phyloP scores from a whole-genome alignment of 2,113 vertebrate genomes.

The Arvicanthis niloticus region DNA sequence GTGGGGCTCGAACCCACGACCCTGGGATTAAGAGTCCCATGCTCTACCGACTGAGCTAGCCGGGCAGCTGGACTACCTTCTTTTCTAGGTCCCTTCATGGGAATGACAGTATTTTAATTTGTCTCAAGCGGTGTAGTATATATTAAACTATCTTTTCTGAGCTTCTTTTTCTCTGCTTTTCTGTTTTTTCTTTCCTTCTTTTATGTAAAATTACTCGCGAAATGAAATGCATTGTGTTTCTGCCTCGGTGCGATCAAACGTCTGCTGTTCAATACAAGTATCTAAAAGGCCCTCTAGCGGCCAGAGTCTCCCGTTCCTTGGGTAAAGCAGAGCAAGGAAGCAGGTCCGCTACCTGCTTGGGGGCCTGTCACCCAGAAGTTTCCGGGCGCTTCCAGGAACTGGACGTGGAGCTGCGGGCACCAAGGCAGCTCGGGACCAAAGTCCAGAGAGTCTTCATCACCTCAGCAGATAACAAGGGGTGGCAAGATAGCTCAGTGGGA shows the following conservation, averaged over 20 bases:
- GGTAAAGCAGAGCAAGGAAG: not conserved
- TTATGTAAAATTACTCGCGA: not conserved
- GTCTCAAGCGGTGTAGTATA: rapidly evolving
- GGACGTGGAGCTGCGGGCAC: too few species aligned
- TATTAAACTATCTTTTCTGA: rapidly evolving
- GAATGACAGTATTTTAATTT: rapidly evolving
- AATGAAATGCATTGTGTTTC: not conserved
- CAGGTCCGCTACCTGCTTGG: not conserved
- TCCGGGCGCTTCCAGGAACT: not conserved
- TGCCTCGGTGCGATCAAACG: not conserved
- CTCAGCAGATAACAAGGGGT: not conserved
- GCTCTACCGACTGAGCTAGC: conserved; percentile 86
- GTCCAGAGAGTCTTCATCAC: not conserved
- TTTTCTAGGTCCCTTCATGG: not conserved
- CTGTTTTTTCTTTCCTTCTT: rapidly evolving
- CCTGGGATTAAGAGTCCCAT: conserved; percentile 86
- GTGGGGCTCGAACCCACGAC: conserved; percentile 79
- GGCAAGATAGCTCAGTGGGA: not conserved
- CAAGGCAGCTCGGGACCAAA: not conserved
- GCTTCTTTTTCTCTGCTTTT: rapidly evolving
- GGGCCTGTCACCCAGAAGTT: not conserved
- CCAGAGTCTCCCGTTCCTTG: not conserved
- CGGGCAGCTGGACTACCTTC: rapidly evolving
- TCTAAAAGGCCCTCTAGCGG: conserved; percentile 37
- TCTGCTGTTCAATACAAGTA: not conserved